Conservation (phyloP, 2,113 vertebrate genomes). For the Sylvilagus bachmani region DNA sequence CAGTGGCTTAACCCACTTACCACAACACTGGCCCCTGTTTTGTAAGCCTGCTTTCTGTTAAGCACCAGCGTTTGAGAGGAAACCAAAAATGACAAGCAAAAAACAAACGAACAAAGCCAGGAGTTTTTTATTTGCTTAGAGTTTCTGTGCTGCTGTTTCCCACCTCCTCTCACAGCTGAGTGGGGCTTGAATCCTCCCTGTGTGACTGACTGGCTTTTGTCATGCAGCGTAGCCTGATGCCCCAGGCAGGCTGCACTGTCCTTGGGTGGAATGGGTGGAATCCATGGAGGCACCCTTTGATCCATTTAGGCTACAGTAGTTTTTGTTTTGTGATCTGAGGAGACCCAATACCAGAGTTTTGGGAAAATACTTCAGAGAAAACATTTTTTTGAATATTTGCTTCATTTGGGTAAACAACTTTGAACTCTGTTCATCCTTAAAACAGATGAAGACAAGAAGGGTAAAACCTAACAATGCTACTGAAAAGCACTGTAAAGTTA, state of each 20-base stretch:
- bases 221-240: fast-evolving
- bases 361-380: background rate
- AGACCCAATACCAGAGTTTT: background rate
- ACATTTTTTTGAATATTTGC: background rate
- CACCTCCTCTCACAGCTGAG: background rate
- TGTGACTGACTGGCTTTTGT: background rate
- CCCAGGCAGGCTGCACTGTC: background rate
- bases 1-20: no score
- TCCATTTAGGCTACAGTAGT: background rate
- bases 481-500: background rate
- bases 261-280: no score
- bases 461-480: slow-evolving; percentile 30
- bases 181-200: background rate
- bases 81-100: background rate
- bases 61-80: background rate
- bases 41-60: slow-evolving; percentile 12
- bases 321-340: slow-evolving; percentile 6
- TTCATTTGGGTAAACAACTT: slow-evolving; percentile 54
- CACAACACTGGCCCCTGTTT: background rate
- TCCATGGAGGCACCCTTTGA: background rate
- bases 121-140: background rate
- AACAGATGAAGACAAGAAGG: background rate
- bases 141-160: background rate
- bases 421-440: slow-evolving; percentile 36
- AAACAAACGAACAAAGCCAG: background rate